phyloP scores from a whole-genome alignment of 2,888 invertebrate genomes.

The Chalcosyrphus nemorum region DNA sequence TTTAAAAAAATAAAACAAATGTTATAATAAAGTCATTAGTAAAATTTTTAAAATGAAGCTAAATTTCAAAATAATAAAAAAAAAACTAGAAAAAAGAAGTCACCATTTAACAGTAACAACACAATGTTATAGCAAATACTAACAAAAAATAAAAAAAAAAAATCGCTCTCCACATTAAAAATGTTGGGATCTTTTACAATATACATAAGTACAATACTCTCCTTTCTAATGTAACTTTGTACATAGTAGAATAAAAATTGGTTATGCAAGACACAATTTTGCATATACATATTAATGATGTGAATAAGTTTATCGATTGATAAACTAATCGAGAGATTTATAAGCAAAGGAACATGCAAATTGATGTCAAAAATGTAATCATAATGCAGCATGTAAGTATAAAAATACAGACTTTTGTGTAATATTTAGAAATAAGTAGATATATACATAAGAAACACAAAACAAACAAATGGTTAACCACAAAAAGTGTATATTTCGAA shows the following conservation, averaged over 20 bases:
- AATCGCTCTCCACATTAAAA: conserved; percentile 66
- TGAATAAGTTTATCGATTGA: conserved; percentile 63
- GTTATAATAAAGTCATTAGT: conserved; percentile 69
- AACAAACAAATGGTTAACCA: conserved; percentile 58
- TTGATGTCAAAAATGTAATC: conserved; percentile 58
- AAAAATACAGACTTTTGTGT: conserved; percentile 66
- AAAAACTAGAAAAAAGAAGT: conserved; percentile 46
- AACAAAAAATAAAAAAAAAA: conserved; percentile 43
- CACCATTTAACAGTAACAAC: conserved; percentile 62
- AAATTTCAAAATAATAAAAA: conserved; percentile 41
- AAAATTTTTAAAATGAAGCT: conserved; percentile 65
- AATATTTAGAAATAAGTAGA: conserved; percentile 66
- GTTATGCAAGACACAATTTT: conserved; percentile 39
- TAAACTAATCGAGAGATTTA: conserved; percentile 48
- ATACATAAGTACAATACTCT: conserved; percentile 73
- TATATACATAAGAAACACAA: conserved; percentile 45
- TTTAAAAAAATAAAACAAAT: conserved; percentile 33
- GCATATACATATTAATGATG: conserved; percentile 52
- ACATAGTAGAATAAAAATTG: conserved; percentile 66
- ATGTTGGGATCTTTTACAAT: conserved; percentile 70
- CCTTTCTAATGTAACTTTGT: conserved; percentile 66
- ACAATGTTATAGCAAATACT: conserved; percentile 68
- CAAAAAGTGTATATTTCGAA: conserved; percentile 63
- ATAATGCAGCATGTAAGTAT: conserved; percentile 54
- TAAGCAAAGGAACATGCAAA: conserved; percentile 42